Evolutionary conservation across 2,113 vertebrate species (phyloP), one percentile per base, ranked within the genome.

Genomic region (Sorex araneus): DNA sequence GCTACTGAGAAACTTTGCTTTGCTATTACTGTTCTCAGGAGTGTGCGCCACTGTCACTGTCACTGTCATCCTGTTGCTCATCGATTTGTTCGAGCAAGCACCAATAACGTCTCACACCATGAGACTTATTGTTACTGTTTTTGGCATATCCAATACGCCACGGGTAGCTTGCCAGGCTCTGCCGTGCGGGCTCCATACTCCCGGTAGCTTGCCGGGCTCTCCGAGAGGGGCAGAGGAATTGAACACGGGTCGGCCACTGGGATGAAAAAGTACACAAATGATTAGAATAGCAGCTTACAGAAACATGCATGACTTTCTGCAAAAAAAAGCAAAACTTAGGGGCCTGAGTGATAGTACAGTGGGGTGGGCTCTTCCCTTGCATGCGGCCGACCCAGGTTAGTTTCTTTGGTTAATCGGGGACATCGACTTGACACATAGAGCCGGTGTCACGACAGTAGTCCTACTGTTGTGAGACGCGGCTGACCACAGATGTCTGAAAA

Each of bases 331-430:
- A 3, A 6, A 79, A 27, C 2, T 30, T 34, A 82, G 34, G 40
- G 40, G 40, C 40, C 13, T 13, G 30, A 32, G 19, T 57, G 77
- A 43, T 54, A 54, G 13, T 54, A 54, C 54, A 54, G 54, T 15
- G 54, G 54, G 54, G 13, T 4, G 12, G 54, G 4, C 18, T 54
- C 18, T 54, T 54, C 1, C 54, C 18, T 54, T 54, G 54, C 54
- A 54, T 54, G 54, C 54, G 15, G 54, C 12, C 18, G 13, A 54
- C 54, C 54, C 54, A 15, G 54, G 64, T 30, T 32, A 0, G 30
- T 71, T 69, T 60, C 25, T 67, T 84, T 60, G 67, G 85, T 77
- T 94, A 76, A 80, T 40, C 25, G 13, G 64, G 57, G 78, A 57
- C 67, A 9, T 76, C 50, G 45, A 30, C 12, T 74, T 70, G 45